phyloP scores from a whole-genome alignment of 2,797 vertebrate species.

The Channa striata region DNA sequence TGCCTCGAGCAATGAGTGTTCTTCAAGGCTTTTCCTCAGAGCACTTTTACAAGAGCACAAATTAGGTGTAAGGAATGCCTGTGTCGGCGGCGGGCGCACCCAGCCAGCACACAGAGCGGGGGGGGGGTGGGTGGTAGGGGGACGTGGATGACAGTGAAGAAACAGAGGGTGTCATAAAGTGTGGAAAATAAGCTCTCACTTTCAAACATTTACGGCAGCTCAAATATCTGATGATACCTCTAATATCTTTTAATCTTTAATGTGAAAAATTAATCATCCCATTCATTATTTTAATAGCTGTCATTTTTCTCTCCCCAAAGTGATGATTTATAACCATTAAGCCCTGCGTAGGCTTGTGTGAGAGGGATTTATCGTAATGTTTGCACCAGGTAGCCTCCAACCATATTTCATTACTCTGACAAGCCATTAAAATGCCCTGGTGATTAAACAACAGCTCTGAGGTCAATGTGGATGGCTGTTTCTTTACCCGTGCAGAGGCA shows the following conservation, averaged over 20 bases:
- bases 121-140: conserved; percentile 19
- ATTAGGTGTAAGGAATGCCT: conserved; percentile 70
- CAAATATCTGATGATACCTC: conserved; percentile 82
- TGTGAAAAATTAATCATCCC: conserved; percentile 88
- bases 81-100: conserved; percentile 37
- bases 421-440: conserved; percentile 85
- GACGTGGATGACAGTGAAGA: conserved; percentile 67
- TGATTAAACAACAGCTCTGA: conserved; percentile 84
- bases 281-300: conserved; percentile 89
- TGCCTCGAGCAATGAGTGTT: conserved; percentile 74
- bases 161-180: conserved; percentile 71
- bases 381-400: conserved; percentile 84
- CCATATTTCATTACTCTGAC: conserved; percentile 85
- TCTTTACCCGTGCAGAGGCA: conserved; percentile 59
- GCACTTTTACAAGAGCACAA: conserved; percentile 77
- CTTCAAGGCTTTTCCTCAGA: conserved; percentile 77
- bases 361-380: conserved; percentile 86
- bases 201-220: conserved; percentile 77
- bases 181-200: conserved; percentile 78
- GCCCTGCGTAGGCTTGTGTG: conserved; percentile 72
- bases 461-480: conserved; percentile 67
- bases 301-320: conserved; percentile 84
- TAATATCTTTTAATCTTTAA: conserved; percentile 87
- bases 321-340: conserved; percentile 84
- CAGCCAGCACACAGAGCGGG: conserved; percentile 13